phyloP scores from a whole-genome alignment of 2,797 vertebrate species.

The Melanotaenia maccullochi region DNA sequence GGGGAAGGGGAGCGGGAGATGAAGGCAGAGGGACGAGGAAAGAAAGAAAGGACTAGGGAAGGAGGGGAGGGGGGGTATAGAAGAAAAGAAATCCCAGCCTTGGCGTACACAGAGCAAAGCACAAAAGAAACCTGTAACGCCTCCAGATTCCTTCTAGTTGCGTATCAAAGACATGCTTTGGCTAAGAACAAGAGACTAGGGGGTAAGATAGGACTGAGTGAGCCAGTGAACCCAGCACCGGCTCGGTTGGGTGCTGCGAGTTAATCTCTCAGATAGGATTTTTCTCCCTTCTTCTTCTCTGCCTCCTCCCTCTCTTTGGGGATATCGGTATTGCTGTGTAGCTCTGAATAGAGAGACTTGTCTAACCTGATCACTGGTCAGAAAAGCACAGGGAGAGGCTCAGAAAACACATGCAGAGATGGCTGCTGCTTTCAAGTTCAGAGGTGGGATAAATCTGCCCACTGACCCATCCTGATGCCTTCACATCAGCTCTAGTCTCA shows the following conservation, averaged over 20 bases:
- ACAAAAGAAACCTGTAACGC: constrained; percentile 87
- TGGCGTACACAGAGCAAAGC: constrained; percentile 71
- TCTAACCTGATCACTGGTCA: constrained; percentile 76
- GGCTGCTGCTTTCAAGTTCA: constrained; percentile 46
- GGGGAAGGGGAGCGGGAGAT: constrained; percentile 65
- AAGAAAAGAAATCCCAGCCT: constrained; percentile 80
- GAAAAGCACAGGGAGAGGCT: constrained; percentile 53
- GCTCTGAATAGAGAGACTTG: constrained; percentile 71
- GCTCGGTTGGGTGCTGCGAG: constrained; percentile 78
- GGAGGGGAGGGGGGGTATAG: constrained; percentile 22
- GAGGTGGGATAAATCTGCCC: constrained; percentile 31
- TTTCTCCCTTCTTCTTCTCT: constrained; percentile 36
- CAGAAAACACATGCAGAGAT: constrained; percentile 49
- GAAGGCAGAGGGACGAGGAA: constrained; percentile 60
- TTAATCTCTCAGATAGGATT: constrained; percentile 81
- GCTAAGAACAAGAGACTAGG: constrained; percentile 82
- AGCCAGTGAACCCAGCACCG: constrained; percentile 73
- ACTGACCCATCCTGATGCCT: constrained; percentile 19
- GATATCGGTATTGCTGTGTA: constrained; percentile 70
- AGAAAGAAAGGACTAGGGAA: constrained; percentile 24
- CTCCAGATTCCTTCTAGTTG: constrained; percentile 85
- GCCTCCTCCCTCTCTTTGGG: constrained; percentile 63
- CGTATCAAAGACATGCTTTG: constrained; percentile 85
- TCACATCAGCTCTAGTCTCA: background rate
- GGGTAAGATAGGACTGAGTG: constrained; percentile 77